Conservation (phyloP, 2,113 vertebrate genomes). For the Thryonomys swinderianus region DNA sequence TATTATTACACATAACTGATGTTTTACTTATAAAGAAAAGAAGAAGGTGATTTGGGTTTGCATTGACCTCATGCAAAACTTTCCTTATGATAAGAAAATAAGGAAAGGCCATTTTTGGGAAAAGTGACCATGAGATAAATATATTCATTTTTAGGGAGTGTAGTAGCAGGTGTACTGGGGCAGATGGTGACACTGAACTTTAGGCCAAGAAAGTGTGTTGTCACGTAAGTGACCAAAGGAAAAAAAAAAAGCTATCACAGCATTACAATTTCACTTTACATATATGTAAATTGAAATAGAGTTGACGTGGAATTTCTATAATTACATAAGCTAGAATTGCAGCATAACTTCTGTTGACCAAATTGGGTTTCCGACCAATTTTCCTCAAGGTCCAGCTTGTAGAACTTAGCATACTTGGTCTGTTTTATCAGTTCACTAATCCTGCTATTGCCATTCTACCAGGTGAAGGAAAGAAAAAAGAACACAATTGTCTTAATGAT, state of each 20-base stretch:
- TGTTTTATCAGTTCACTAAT: neutral
- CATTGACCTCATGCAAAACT: neutral
- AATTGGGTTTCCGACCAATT: neutral
- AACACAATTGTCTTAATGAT: neutral
- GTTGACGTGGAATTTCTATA: neutral
- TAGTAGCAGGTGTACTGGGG: neutral
- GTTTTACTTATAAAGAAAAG: neutral
- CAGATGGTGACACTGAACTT: neutral
- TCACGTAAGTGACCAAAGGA: too few relatives aligned
- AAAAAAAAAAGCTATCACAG: neutral
- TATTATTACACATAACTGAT: constrained; percentile 23
- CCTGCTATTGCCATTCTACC: neutral
- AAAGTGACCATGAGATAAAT: neutral
- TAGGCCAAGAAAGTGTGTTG: neutral
- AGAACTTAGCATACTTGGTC: neutral
- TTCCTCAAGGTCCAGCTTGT: neutral
- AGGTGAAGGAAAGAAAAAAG: neutral
- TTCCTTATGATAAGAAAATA: constrained; percentile 1
- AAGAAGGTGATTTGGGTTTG: neutral
- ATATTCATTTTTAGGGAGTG: neutral
- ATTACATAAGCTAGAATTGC: neutral
- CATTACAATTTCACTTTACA: neutral
- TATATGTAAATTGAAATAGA: neutral
- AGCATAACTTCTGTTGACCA: neutral
- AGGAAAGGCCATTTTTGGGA: neutral